phyloP scores from a whole-genome alignment of 64 coral and sea anemone genomes.

The Actinia tenebrosa region DNA sequence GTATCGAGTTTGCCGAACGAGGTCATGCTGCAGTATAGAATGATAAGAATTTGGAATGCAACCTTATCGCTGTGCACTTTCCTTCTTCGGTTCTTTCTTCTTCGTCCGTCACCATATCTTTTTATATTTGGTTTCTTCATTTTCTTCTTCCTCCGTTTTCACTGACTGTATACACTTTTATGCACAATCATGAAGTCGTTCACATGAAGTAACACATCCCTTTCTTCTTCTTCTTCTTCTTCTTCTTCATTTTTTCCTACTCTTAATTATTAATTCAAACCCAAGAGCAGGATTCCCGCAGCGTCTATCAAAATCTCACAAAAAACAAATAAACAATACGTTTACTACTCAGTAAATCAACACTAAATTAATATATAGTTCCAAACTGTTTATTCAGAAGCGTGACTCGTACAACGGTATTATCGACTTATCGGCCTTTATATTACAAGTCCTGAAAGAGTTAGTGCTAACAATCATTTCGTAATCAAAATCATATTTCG shows the following conservation, averaged over 20 bases:
- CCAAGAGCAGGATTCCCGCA: not conserved
- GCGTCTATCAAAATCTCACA: not conserved
- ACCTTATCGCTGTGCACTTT: not conserved
- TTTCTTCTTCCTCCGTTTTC: not conserved
- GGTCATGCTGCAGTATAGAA: not conserved
- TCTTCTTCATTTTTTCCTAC: not conserved
- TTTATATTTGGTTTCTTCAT: not conserved
- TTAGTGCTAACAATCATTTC: not conserved
- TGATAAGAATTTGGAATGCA: not conserved
- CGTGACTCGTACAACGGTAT: not conserved
- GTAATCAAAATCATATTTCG: not conserved
- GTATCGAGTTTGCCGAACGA: not conserved
- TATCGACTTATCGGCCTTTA: not conserved
- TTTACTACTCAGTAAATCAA: not conserved
- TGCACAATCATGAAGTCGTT: no score
- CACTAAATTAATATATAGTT: not conserved
- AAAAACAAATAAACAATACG: not conserved
- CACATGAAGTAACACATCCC: no score
- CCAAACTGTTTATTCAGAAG: not conserved
- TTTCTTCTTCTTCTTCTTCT: no score
- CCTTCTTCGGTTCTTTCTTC: not conserved
- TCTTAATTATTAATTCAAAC: not conserved
- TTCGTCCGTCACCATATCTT: not conserved
- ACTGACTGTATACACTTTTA: no score
- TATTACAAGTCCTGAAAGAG: not conserved